Conservation (phyloP, 1,140 invertebrate species). For the Melanaphis sacchari region DNA sequence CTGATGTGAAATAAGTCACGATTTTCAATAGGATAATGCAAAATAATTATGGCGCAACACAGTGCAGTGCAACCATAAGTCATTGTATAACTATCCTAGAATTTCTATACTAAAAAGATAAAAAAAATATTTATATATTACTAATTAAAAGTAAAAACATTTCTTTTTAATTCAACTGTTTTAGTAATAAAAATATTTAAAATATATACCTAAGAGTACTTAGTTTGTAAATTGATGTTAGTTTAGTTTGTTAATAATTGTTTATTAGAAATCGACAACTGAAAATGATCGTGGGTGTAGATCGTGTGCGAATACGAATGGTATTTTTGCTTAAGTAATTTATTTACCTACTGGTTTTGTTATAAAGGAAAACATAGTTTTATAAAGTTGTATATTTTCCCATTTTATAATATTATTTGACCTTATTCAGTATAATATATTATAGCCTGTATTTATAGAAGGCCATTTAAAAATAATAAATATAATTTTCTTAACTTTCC, state of each 20-base stretch:
- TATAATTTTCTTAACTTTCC: not conserved
- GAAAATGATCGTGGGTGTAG: not conserved
- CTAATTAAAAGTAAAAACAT: not conserved
- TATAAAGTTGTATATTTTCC: not conserved
- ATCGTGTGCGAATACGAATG: not conserved
- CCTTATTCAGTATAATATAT: not conserved
- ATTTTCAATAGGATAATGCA: conserved; percentile 5
- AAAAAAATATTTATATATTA: not conserved
- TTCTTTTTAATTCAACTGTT: not conserved
- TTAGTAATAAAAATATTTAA: not conserved
- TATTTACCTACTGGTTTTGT: not conserved
- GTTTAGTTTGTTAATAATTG: not conserved
- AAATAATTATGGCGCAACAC: not conserved
- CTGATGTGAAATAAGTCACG: conserved; percentile 23
- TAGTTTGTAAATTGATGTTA: not conserved
- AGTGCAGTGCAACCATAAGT: not conserved
- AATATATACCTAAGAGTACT: not conserved
- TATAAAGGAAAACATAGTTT: not conserved
- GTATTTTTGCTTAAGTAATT: not conserved
- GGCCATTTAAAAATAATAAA: not conserved
- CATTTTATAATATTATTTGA: not conserved
- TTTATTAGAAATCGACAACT: not conserved
- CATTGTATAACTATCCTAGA: not conserved
- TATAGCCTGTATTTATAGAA: not conserved
- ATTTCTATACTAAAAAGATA: not conserved